Evolutionary conservation across 2,113 vertebrate genomes (phyloP).

Genomic region (Tragelaphus strepsiceros): DNA sequence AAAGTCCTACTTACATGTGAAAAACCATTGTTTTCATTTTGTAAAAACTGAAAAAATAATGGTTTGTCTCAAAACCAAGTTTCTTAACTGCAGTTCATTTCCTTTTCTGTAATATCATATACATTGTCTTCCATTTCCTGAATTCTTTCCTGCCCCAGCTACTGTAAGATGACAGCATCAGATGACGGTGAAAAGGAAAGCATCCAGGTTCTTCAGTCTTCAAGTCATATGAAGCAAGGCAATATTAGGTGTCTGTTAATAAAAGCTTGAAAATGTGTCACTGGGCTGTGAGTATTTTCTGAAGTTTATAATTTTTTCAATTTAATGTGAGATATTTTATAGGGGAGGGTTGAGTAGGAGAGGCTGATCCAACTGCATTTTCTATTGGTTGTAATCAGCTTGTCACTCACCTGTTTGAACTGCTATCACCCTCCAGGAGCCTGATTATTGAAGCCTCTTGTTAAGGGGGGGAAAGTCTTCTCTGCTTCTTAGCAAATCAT

Average conservation of each 20-base stretch:
- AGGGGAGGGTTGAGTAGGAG: background rate
- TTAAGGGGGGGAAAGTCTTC: background rate
- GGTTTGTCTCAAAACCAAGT: background rate
- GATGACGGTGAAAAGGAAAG: background rate
- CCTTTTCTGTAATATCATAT: background rate
- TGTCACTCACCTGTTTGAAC: conserved; percentile 45
- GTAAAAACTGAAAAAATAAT: background rate
- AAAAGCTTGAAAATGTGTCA: conserved; percentile 3
- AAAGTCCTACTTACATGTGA: background rate
- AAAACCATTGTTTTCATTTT: background rate
- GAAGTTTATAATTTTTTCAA: conserved; percentile 14
- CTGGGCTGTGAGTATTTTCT: background rate
- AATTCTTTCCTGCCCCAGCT: background rate
- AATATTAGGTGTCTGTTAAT: background rate
- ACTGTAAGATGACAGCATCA: background rate
- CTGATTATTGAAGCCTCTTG: background rate
- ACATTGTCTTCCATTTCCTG: background rate
- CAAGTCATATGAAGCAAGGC: background rate
- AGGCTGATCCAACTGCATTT: background rate
- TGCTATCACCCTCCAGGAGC: background rate
- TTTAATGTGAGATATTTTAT: conserved; percentile 13
- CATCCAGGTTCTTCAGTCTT: background rate
- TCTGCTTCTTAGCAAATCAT: conserved; percentile 6
- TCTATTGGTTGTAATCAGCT: background rate
- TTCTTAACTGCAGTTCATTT: background rate